Conservation (phyloP, 1,140 invertebrate genomes). For the Macrotrachela quadricornifera region DNA sequence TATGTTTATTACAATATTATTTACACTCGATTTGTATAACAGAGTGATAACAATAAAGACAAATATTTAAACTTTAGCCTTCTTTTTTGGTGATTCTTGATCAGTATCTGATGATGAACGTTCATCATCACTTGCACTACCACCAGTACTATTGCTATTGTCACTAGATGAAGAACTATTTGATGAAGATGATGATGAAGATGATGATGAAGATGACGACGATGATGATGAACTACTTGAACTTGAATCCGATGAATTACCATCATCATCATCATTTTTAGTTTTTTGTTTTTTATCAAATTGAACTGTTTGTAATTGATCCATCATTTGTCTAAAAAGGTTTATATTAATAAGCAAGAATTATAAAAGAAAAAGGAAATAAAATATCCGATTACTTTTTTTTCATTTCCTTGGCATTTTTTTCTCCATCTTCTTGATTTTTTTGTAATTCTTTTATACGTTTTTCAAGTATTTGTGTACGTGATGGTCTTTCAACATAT, state of each 20-base stretch:
- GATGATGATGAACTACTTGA: slow-evolving; percentile 1
- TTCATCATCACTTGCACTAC: too few relatives aligned
- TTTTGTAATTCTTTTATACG: slow-evolving; percentile 35
- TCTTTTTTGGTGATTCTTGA: too few relatives aligned
- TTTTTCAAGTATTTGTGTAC: slow-evolving; percentile 56
- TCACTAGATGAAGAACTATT: not conserved
- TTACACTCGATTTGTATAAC: slow-evolving; percentile 4
- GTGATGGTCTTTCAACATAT: slow-evolving; percentile 53
- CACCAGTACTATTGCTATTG: too few relatives aligned
- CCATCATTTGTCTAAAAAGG: not conserved
- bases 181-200: not conserved
- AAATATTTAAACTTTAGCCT: too few relatives aligned
- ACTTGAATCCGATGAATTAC: not conserved
- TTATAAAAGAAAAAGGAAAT: not conserved
- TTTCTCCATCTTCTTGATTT: slow-evolving; percentile 9
- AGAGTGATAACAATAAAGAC: not conserved
- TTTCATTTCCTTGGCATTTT: not conserved
- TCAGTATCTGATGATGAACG: too few relatives aligned
- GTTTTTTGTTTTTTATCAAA: not conserved
- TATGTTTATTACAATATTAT: too few relatives aligned
- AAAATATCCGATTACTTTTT: not conserved
- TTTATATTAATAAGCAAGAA: not conserved
- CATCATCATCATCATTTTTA: not conserved
- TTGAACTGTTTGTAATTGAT: not conserved
- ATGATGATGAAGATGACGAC: not conserved